These are phyloP conservation scores for Periparus ater DNA, from an alignment of 2,797 vertebrate species.

Conservation along the genomic window DNA sequence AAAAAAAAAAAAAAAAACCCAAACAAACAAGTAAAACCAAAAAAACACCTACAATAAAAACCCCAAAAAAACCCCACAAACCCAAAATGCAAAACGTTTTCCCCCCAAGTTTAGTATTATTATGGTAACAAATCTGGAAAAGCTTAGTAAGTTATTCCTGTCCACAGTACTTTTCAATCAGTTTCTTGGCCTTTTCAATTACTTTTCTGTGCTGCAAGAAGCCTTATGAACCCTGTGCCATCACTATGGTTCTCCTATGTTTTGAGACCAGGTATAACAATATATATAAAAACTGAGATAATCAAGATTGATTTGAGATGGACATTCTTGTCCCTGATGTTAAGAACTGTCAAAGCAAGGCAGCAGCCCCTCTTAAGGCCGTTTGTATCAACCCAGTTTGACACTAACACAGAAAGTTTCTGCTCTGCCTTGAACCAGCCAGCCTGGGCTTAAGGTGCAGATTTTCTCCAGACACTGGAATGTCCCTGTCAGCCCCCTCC, in stretches of 20 bases:
- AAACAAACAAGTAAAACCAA: no score
- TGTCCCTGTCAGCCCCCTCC: accelerated
- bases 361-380: accelerated
- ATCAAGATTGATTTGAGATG: accelerated
- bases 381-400: accelerated
- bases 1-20: no score
- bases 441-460: accelerated
- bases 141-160: accelerated
- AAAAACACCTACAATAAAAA: no score
- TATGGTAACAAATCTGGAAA: accelerated
- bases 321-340: accelerated
- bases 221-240: accelerated
- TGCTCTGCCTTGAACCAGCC: neutral
- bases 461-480: accelerated
- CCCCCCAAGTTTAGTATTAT: accelerated
- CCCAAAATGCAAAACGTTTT: neutral
- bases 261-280: neutral
- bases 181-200: neutral
- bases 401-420: neutral
- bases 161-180: neutral
- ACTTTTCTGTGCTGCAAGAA: neutral
- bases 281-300: neutral
- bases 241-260: accelerated
- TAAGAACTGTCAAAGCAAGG: accelerated
- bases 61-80: no score